Percentiles rank a stretch among this genome's conserved stretches.
phyloP scores from a whole-genome alignment of 2,888 invertebrate genomes.

The Noctua pronuba region DNA sequence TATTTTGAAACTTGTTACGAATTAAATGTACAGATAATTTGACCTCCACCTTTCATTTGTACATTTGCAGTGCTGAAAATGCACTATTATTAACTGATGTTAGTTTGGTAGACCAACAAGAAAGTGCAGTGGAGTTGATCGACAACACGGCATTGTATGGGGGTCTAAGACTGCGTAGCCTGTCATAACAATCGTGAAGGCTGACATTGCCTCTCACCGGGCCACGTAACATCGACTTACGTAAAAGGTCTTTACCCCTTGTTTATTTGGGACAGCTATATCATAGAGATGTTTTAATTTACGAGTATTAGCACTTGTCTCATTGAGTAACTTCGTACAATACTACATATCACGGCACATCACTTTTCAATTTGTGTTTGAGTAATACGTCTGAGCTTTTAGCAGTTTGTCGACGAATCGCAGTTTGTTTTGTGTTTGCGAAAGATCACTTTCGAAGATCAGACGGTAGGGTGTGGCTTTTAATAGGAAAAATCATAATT shows the following conservation, averaged over 20 bases:
- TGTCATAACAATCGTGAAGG: slow-evolving; percentile 82
- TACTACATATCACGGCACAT: slow-evolving; percentile 72
- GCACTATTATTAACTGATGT: slow-evolving; percentile 54
- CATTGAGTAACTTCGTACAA: slow-evolving; percentile 78
- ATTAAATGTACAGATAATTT: slow-evolving; percentile 74
- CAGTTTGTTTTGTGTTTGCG: slow-evolving; percentile 72
- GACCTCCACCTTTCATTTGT: slow-evolving; percentile 76
- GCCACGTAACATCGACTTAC: slow-evolving; percentile 85
- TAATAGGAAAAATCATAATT: slow-evolving; percentile 44
- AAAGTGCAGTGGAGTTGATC: slow-evolving; percentile 55
- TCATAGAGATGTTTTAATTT: slow-evolving; percentile 87
- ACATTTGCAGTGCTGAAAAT: slow-evolving; percentile 59
- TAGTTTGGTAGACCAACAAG: slow-evolving; percentile 45
- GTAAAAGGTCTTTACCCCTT: slow-evolving; percentile 89
- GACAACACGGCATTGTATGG: slow-evolving; percentile 67
- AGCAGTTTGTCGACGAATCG: slow-evolving; percentile 69
- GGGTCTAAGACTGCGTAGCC: slow-evolving; percentile 76
- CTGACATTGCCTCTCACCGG: slow-evolving; percentile 90
- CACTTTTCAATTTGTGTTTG: slow-evolving; percentile 78
- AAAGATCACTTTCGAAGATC: slow-evolving; percentile 66
- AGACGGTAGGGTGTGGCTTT: slow-evolving; percentile 48
- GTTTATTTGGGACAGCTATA: slow-evolving; percentile 88
- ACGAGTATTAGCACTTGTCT: slow-evolving; percentile 82
- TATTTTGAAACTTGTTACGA: slow-evolving; percentile 76
- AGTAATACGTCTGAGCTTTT: slow-evolving; percentile 77